Evolutionary conservation across 2,113 vertebrate species (phyloP).

Genomic region (Mirounga angustirostris): DNA sequence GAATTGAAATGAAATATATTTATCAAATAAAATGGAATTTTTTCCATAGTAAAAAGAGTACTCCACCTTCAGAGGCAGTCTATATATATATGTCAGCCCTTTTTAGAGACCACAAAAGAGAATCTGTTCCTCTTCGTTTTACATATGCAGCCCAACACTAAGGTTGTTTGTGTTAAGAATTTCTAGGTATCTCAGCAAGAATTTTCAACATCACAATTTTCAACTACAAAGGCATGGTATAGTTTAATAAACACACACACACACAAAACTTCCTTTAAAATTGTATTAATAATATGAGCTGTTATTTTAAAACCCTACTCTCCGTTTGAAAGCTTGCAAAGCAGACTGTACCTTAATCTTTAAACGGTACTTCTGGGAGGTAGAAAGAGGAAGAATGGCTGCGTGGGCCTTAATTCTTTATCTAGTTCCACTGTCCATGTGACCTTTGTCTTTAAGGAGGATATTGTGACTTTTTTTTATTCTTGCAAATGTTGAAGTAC

Average conservation of each 20-base stretch:
- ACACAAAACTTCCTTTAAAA: conserved; percentile 38
- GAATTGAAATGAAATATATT: conserved; percentile 30
- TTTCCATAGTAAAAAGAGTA: conserved; percentile 36
- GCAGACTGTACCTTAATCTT: neutral
- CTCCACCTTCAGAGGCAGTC: neutral
- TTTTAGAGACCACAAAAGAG: neutral
- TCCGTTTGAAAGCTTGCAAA: conserved; percentile 44
- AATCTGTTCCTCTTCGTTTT: neutral
- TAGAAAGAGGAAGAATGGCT: neutral
- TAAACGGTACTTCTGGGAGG: neutral
- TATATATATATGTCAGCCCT: neutral
- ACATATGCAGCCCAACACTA: neutral
- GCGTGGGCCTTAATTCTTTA: neutral
- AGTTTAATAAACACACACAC: conserved; percentile 7
- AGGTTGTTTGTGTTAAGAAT: neutral
- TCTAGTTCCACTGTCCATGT: neutral
- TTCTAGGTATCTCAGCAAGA: neutral
- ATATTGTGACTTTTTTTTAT: neutral
- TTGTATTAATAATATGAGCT: neutral
- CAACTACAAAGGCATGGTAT: neutral
- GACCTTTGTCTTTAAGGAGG: neutral
- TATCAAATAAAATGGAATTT: conserved; percentile 29
- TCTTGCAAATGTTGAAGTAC: conserved; percentile 41
- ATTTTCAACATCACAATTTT: neutral
- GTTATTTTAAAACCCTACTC: neutral